Evolutionary conservation across 2,888 invertebrate species (phyloP).

Genomic region (Herminia tarsipennalis): DNA sequence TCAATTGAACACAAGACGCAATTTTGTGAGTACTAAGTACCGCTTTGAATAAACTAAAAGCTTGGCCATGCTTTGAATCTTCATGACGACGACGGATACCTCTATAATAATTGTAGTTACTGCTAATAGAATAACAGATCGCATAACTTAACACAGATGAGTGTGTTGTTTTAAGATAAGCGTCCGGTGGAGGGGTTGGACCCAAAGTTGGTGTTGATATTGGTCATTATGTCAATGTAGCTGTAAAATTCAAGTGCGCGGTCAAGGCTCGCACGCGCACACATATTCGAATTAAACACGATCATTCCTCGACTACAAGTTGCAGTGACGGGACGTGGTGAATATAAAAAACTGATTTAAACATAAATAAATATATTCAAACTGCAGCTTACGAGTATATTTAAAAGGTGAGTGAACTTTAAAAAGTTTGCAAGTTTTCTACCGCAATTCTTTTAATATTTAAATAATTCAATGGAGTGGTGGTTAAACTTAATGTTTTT

Average conservation of each 20-base stretch:
- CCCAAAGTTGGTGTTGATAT: conserved; percentile 49
- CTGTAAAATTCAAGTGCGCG: conserved; percentile 74
- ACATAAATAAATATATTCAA: background rate
- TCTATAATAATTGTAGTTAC: background rate
- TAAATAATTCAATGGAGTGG: no score
- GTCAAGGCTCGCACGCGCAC: conserved; percentile 59
- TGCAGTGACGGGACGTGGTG: conserved; percentile 46
- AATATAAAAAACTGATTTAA: background rate
- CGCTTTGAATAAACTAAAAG: background rate
- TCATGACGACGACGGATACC: background rate
- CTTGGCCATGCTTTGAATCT: background rate
- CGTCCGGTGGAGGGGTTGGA: conserved; percentile 14
- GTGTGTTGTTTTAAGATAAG: background rate
- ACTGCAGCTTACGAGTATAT: background rate
- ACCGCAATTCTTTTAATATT: no score
- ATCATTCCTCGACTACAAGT: conserved; percentile 57
- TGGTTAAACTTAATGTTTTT: background rate
- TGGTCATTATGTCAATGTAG: conserved; percentile 71
- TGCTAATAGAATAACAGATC: background rate
- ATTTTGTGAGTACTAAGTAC: conserved; percentile 3
- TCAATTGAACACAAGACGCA: background rate
- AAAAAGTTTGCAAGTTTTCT: background rate
- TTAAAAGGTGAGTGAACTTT: conserved; percentile 10
- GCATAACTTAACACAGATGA: no score
- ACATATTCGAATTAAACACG: conserved; percentile 45